These are phyloP conservation scores for Pangasius larnaudii DNA, from an alignment of 2,797 vertebrate species.

Conservation along the genomic window DNA sequence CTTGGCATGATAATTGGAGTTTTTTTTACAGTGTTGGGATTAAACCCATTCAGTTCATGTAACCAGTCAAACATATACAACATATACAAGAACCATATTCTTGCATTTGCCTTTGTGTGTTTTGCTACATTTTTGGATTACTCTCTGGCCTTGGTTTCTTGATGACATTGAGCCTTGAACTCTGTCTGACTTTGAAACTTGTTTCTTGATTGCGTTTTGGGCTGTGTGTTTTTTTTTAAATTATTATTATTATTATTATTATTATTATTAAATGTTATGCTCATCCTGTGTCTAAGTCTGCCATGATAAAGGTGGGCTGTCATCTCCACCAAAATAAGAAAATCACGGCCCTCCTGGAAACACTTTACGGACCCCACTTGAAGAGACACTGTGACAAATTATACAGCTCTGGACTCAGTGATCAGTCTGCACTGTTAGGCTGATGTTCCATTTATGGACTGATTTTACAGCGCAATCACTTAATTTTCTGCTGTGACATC, in stretches of 20 bases:
- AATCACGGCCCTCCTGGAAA: neutral
- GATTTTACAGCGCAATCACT: neutral
- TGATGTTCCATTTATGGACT: neutral
- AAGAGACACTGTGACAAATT: neutral
- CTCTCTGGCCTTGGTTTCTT: neutral
- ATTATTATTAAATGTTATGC: neutral
- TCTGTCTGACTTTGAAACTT: neutral
- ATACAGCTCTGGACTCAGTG: neutral
- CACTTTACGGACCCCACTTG: neutral
- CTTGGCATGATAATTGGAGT: too few species aligned
- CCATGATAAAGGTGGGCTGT: neutral
- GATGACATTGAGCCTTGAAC: neutral
- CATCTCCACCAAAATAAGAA: neutral
- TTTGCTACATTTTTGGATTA: neutral
- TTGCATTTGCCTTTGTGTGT: neutral
- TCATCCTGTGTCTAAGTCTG: neutral
- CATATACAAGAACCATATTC: neutral
- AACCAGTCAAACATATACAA: neutral
- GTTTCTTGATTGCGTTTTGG: neutral
- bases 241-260: too few species aligned
- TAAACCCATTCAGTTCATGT: neutral
- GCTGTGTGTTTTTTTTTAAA: neutral
- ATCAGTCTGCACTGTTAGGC: neutral
- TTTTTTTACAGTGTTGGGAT: neutral
- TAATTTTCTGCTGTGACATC: constrained; percentile 7